These are phyloP conservation scores for Rhagophthalmus giganteus DNA, from an alignment of 2,888 invertebrate species.

Conservation along the genomic window DNA sequence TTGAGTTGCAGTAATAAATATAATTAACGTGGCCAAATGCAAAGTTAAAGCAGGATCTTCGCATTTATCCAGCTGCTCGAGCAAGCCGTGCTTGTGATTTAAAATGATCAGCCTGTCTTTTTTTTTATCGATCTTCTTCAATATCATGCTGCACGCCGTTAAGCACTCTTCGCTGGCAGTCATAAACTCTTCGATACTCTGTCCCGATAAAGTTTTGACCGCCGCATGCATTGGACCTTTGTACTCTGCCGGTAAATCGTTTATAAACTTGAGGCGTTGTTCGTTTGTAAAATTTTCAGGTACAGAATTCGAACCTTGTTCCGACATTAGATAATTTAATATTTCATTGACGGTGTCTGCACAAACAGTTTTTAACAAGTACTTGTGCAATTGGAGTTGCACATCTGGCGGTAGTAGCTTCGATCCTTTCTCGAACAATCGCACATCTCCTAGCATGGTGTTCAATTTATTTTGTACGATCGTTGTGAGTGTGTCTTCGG, in stretches of 20 bases:
- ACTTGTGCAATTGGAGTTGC: slow-evolving; percentile 74
- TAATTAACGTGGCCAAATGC: slow-evolving; percentile 74
- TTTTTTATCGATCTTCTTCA: slow-evolving; percentile 89
- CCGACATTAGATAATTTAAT: slow-evolving; percentile 75
- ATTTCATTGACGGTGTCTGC: slow-evolving; percentile 80
- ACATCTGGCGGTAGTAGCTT: slow-evolving; percentile 64
- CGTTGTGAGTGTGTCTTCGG: slow-evolving; percentile 77
- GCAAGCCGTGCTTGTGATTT: slow-evolving; percentile 78
- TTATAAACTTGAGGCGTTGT: slow-evolving; percentile 70
- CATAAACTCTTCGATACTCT: slow-evolving; percentile 78
- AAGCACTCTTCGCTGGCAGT: slow-evolving; percentile 73
- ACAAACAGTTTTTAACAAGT: slow-evolving; percentile 81
- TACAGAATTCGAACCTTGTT: slow-evolving; percentile 67
- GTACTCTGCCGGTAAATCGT: slow-evolving; percentile 69
- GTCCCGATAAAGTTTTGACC: slow-evolving; percentile 69
- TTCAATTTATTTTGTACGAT: slow-evolving; percentile 83
- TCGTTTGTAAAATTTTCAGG: slow-evolving; percentile 65
- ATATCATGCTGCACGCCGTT: slow-evolving; percentile 72
- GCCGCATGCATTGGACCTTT: slow-evolving; percentile 67
- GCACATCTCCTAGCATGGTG: slow-evolving; percentile 71
- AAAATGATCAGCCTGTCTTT: slow-evolving; percentile 77
- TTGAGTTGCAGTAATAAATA: slow-evolving; percentile 81
- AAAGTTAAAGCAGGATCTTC: slow-evolving; percentile 78
- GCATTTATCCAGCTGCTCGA: slow-evolving; percentile 74
- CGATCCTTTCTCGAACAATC: slow-evolving; percentile 79